Evolutionary conservation across 2,113 vertebrate species (phyloP), one percentile per base, ranked within the genome.

Genomic region (Monopterus albus): DNA sequence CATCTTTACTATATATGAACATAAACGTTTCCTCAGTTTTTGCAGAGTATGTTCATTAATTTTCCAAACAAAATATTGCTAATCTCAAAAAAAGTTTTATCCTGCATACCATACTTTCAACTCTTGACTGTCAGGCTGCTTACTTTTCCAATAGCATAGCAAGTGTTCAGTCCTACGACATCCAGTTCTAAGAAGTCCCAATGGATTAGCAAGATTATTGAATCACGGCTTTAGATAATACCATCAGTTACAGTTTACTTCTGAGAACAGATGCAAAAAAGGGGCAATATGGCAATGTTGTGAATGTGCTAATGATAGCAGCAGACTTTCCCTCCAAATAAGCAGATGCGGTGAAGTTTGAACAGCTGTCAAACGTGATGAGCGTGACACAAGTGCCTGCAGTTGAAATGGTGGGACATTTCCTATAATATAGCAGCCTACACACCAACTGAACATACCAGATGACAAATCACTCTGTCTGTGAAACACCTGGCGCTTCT

Each of bases 181-280:
- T 66, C 79, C 78, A 86, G 81, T 82, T 81, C 81, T 85, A 61
- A 87, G 78, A 89, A 87, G 85, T 88, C 87, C 89, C 87, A 62
- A 35, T 56, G 89, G 90, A 91, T 91, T 89, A 91, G 73, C 87
- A 73, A 88, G 88, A 91, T 91, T 91, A 91, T 91, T 91, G 87
- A 90, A 91, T 91, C 90, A 91, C 64, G 55, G 86, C 87, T 91
- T 91, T 87, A 89, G 88, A 90, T 91, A 91, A 91, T 90, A 79
- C 87, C 88, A 91, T 91, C 88, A 87, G 89, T 90, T 89, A 89
- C 90, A 91, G 79, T 90, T 89, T 87, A 83, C 85, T 90, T 87
- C 75, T 77, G 85, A 91, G 86, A 85, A 87, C 86, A 89, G 85
- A 90, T 91, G 89, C 81, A 88, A 76, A 74, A n/a, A 75, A 66